phyloP scores from a whole-genome alignment of 2,888 invertebrate species.

The Patella caerulea region DNA sequence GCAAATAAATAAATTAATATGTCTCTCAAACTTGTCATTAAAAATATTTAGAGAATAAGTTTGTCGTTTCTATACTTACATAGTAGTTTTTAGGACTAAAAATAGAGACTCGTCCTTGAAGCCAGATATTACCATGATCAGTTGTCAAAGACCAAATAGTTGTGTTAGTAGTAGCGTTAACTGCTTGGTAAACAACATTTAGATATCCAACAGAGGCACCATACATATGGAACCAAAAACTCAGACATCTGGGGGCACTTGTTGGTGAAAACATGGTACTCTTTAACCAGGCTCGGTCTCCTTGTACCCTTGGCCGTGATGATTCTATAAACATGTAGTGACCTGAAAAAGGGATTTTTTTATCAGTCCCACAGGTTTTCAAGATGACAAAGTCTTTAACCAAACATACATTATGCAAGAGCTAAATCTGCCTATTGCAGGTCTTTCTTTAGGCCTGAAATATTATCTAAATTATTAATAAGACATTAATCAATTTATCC shows the following conservation, averaged over 20 bases:
- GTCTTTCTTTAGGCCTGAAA: no score
- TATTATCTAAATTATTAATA: no score
- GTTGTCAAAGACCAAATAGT: slow-evolving; percentile 51
- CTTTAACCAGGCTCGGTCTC: slow-evolving; percentile 59
- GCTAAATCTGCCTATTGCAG: no score
- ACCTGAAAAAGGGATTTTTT: slow-evolving; percentile 41
- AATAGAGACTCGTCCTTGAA: slow-evolving; percentile 46
- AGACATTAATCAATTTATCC: no score
- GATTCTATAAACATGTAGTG: slow-evolving; percentile 77
- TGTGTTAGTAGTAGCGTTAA: slow-evolving; percentile 38
- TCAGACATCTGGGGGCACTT: slow-evolving; percentile 52
- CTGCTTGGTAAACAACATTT: slow-evolving; percentile 39
- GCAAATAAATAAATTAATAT: no score
- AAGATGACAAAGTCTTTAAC: no score
- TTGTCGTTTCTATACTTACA: slow-evolving; percentile 39
- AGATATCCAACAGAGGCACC: slow-evolving; percentile 53
- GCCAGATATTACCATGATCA: slow-evolving; percentile 51
- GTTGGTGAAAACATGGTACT: slow-evolving; percentile 42
- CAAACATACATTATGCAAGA: no score
- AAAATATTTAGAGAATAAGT: no score
- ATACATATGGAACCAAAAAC: slow-evolving; percentile 65
- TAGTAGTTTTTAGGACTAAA: slow-evolving; percentile 46
- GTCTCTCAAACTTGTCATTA: no score
- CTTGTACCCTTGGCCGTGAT: slow-evolving; percentile 75
- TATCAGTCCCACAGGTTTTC: no score